A percentile compares a stretch with the other conserved stretches of the same genome.
These are phyloP conservation scores for Guaruba guarouba DNA, from an alignment of 2,113 vertebrate species.

Conservation along the genomic window DNA sequence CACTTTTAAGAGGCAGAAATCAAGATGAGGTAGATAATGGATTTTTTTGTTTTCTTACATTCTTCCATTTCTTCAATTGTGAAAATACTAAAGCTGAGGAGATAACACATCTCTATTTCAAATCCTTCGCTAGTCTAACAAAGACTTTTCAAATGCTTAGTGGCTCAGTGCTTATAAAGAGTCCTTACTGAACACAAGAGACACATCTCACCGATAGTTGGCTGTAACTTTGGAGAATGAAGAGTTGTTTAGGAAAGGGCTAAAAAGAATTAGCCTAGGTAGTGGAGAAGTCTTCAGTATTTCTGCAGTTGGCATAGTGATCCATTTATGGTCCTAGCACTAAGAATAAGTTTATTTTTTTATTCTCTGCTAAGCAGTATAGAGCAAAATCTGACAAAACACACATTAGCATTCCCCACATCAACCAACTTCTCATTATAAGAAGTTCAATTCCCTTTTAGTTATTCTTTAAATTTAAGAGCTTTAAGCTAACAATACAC, in stretches of 20 bases:
- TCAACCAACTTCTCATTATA: not conserved
- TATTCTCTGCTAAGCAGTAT: not conserved
- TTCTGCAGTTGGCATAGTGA: not conserved
- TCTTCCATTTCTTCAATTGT: not conserved
- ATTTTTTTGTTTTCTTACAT: not conserved
- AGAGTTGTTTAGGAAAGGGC: not conserved
- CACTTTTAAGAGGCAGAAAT: not conserved
- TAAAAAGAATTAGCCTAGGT: not conserved
- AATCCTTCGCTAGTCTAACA: not conserved
- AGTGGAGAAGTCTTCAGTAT: not conserved
- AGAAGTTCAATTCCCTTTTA: not conserved
- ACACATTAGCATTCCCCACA: not conserved
- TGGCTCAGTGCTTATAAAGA: not conserved
- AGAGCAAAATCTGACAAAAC: not conserved
- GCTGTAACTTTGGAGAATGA: not conserved
- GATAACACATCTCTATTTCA: not conserved
- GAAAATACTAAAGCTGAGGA: not conserved
- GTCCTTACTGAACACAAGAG: not conserved
- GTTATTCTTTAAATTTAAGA: not conserved
- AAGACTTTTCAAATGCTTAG: not conserved
- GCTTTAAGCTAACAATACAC: not conserved
- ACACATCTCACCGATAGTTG: not conserved
- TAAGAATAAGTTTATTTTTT: not conserved
- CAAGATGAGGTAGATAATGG: not conserved
- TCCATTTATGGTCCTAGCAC: not conserved